Evolutionary conservation across 2,113 vertebrate genomes (phyloP).

Genomic region (Lepidothrix coronata): DNA sequence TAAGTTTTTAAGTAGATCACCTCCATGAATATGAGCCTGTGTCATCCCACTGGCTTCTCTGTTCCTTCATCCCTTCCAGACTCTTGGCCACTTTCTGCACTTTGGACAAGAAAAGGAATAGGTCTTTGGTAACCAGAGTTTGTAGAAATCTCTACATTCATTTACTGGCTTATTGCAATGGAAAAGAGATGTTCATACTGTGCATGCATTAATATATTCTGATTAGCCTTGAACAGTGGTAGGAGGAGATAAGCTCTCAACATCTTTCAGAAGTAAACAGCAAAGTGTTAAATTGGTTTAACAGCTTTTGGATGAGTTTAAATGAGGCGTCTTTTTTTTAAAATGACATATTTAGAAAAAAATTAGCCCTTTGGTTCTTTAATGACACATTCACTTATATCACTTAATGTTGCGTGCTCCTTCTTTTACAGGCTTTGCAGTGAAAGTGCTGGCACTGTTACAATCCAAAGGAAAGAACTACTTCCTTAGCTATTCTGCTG

Average conservation of each 20-base stretch:
- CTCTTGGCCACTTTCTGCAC: neutral
- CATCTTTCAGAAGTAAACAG: conserved; percentile 10
- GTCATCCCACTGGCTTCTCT: neutral
- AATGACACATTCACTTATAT: conserved; percentile 14
- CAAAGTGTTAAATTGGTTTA: conserved; percentile 41
- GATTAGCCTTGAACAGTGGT: neutral
- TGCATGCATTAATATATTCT: neutral
- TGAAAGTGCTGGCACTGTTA: neutral
- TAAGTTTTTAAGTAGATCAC: neutral
- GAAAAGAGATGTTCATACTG: neutral
- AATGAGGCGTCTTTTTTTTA: neutral
- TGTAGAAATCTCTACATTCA: neutral
- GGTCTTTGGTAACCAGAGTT: neutral
- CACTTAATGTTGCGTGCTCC: conserved; percentile 16
- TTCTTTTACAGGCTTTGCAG: neutral
- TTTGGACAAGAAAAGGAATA: neutral
- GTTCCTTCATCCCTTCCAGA: neutral
- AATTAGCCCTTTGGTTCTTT: neutral
- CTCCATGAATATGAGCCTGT: neutral
- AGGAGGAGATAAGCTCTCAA: conserved; percentile 9
- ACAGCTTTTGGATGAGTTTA: conserved; percentile 18
- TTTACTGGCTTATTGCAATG: neutral
- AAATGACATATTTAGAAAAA: conserved; percentile 1
- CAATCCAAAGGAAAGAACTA: neutral
- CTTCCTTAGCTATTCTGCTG: neutral